These are phyloP conservation scores for Pyralis farinalis DNA, from an alignment of 2,888 invertebrate genomes.

Conservation along the genomic window DNA sequence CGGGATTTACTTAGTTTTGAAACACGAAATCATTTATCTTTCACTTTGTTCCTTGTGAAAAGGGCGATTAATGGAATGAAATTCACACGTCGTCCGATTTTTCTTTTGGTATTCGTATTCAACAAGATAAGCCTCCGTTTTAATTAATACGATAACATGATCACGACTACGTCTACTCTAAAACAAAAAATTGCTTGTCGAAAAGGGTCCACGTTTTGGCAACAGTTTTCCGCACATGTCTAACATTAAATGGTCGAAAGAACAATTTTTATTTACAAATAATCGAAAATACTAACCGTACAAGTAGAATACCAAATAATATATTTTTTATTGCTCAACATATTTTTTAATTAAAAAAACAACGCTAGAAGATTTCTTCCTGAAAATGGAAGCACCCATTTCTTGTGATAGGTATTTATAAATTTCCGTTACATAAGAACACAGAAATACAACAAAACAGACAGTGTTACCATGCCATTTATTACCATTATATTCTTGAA, in stretches of 20 bases:
- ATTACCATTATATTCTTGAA: too few species aligned
- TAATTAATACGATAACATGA: slow-evolving; percentile 1
- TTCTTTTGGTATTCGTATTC: too few species aligned
- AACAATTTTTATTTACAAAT: neutral
- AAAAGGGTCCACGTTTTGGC: slow-evolving; percentile 38
- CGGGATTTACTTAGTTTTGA: too few species aligned
- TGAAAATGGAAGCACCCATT: slow-evolving; percentile 62
- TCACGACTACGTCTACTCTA: slow-evolving; percentile 24
- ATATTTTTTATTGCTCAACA: slow-evolving; percentile 17
- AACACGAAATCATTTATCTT: too few species aligned
- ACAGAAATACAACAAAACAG: slow-evolving; percentile 5
- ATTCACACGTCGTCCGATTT: too few species aligned
- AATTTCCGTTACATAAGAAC: slow-evolving; percentile 31
- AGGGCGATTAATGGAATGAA: too few species aligned
- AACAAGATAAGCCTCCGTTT: slow-evolving; percentile 3
- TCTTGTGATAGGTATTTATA: slow-evolving; percentile 35
- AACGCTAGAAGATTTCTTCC: slow-evolving; percentile 20
- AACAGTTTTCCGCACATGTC: slow-evolving; percentile 31
- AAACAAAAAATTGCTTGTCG: slow-evolving; percentile 19
- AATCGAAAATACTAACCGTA: too few species aligned
- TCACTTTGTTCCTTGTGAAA: too few species aligned
- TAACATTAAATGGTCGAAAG: neutral
- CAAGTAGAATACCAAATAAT: slow-evolving; percentile 10
- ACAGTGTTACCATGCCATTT: too few species aligned
- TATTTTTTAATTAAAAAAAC: slow-evolving; percentile 6